These are phyloP conservation scores for Arctia plantaginis DNA, from an alignment of 2,888 invertebrate species.

Conservation along the genomic window DNA sequence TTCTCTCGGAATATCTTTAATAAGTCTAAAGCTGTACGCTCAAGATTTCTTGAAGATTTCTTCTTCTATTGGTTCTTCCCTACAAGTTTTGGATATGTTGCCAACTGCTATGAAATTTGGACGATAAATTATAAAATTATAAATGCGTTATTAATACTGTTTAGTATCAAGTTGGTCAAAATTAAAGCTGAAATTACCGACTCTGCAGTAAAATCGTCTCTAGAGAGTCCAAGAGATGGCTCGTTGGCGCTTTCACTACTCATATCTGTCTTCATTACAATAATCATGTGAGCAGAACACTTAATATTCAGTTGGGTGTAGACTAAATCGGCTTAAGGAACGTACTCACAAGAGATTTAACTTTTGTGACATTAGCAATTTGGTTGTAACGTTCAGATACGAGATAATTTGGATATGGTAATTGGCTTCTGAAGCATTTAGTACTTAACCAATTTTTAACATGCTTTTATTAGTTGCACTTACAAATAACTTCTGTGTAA, in stretches of 20 bases:
- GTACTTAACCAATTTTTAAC: background rate
- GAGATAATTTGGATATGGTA: constrained; percentile 13
- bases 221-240: background rate
- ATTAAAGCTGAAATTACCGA: background rate
- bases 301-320: constrained; percentile 10
- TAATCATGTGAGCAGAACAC: constrained; percentile 7
- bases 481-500: too few relatives aligned
- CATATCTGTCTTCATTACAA: constrained; percentile 8
- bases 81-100: too few relatives aligned
- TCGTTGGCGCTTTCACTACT: background rate
- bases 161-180: too few relatives aligned
- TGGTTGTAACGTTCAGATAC: constrained; percentile 15
- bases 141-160: too few relatives aligned
- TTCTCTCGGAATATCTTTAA: background rate
- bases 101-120: too few relatives aligned
- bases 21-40: too few relatives aligned
- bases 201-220: background rate
- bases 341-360: constrained; percentile 23
- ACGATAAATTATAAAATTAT: too few relatives aligned
- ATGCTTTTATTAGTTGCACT: background rate
- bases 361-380: constrained; percentile 30
- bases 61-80: too few relatives aligned
- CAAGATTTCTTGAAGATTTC: too few relatives aligned
- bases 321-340: constrained; percentile 23
- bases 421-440: background rate